Base-by-base conservation (phyloP, 2,888 invertebrate genomes). In the Polylopha cassiicola region DNA sequence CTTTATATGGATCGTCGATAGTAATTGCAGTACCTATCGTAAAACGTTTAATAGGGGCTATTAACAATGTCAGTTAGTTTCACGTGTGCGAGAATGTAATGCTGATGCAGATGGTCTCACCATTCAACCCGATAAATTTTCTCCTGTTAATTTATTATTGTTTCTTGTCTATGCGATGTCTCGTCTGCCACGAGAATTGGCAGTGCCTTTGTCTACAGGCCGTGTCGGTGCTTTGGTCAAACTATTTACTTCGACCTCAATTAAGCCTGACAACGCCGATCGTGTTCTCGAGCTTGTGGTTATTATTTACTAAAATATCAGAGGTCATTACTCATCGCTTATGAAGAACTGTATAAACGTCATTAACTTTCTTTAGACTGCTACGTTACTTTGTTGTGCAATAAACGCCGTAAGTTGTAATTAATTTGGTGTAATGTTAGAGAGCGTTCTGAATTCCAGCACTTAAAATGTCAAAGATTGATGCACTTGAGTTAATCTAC, bases 251-350 rank as follows among this genome's bases (percentile, higher is more conserved):
- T 68, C 67, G 74, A 70, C 72, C 70, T 76, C 74, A 71, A 79
- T 82, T 76, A 73, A 68, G 64, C 66, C 55, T 43, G 53, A 72
- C 75, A 73, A 62, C 65, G 56, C 51, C 52, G 53, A 53, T 67
- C 68, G 72, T 73, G 73, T 74, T 70, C 67, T 63, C 67, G 48
- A 50, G 47, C 65, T 69, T 58, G 70, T 73, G 70, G 65, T 73
- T 68, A n/a, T n/a, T n/a, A 71, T 73, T 75, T 70, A 71, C 72
- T 66, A 73, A 70, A 68, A 66, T 66, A 71, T 64, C 61, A 58
- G 51, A 54, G 55, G 57, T 68, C 71, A 79, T 78, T 74, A 78
- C 67, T 77, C 73, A 76, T 70, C 66, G 58, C 59, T 64, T 62
- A 58, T 57, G 61, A 65, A 62, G 60, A 60, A 51, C 65, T 58